phyloP scores from a whole-genome alignment of 2,888 invertebrate species.

The Cryptosula pallasiana region DNA sequence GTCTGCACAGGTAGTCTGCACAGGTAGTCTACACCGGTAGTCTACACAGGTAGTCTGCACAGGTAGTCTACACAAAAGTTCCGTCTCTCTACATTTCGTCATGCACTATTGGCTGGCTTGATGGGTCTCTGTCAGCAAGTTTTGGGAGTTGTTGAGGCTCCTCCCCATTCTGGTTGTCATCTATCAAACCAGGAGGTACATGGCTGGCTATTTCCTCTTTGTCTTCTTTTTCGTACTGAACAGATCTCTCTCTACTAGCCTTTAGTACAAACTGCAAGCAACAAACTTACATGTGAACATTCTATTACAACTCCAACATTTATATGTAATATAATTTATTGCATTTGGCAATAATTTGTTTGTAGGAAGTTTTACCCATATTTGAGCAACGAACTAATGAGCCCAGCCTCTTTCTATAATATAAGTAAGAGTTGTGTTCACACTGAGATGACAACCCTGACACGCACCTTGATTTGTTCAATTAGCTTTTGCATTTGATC shows the following conservation, averaged over 20 bases:
- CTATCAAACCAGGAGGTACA: background rate
- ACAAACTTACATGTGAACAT: too few relatives aligned
- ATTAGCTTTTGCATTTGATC: background rate
- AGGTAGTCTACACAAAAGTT: too few relatives aligned
- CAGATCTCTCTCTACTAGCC: background rate
- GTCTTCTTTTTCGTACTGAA: background rate
- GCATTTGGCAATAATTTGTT: background rate
- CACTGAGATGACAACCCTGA: too few relatives aligned
- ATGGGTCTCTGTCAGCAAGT: background rate
- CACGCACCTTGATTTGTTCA: background rate
- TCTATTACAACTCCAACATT: background rate
- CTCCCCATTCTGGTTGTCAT: background rate
- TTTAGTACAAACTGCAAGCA: slow-evolving; percentile 3
- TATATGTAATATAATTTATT: background rate
- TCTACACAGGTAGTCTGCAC: too few relatives aligned
- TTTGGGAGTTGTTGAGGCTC: background rate
- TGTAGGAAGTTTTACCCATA: too few relatives aligned
- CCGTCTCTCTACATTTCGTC: background rate
- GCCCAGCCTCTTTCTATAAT: too few relatives aligned
- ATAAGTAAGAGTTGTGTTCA: too few relatives aligned
- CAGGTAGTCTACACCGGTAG: too few relatives aligned
- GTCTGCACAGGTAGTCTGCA: too few relatives aligned
- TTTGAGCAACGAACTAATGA: too few relatives aligned
- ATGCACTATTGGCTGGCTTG: background rate
- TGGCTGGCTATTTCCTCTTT: background rate